Base-by-base conservation (phyloP, 2,113 vertebrate genomes). In the Larimichthys polyactis region DNA sequence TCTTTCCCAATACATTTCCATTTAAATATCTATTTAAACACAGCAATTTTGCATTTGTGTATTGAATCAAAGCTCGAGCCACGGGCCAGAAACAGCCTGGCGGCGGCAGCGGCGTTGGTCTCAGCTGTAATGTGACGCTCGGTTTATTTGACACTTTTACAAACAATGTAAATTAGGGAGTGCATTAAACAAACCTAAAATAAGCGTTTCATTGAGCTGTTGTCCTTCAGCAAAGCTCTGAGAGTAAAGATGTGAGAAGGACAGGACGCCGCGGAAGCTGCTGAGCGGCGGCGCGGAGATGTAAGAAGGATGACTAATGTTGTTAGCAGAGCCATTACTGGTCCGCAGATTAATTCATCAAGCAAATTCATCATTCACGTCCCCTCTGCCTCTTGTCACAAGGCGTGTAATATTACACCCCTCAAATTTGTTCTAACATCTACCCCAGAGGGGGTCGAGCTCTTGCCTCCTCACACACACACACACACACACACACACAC, bases 381-480 rank as follows among this genome's bases (percentile, higher is more conserved):
- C 89, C 88, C 90, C 85, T 90, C 90, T 83, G 88, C 93, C 90
- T 90, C 86, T 83, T 92, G 90, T 94, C 92, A 92, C 94, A 84
- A 94, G 89, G 92, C 93, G 83, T 94, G 94, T 93, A 95, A 95
- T 95, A 94, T 94, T 94, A 96, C 94, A 95, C 95, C 92, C 89
- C 90, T 95, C 91, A 95, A 95, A 95, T 95, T 95, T 95, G 95
- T 95, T 94, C 92, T 94, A 91, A 94, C 94, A 94, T 92, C 90
- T 91, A 90, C 92, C 94, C 93, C 83, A 59, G 90, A 87, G 93
- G 85, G 83, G 78, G 84, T 87, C 65, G 73, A 85, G 76, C 63
- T 46, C 48, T 46, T 46, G 22, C 32, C 58, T 40, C 15, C 49
- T 7, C 75, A 54, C 72, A 75, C 81, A 64, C 85, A 79, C 86